Percentiles rank a stretch among this genome's conserved stretches.
These are phyloP conservation scores for Lordiphosa stackelbergi DNA, from an alignment of 1,140 invertebrate genomes.

Conservation along the genomic window DNA sequence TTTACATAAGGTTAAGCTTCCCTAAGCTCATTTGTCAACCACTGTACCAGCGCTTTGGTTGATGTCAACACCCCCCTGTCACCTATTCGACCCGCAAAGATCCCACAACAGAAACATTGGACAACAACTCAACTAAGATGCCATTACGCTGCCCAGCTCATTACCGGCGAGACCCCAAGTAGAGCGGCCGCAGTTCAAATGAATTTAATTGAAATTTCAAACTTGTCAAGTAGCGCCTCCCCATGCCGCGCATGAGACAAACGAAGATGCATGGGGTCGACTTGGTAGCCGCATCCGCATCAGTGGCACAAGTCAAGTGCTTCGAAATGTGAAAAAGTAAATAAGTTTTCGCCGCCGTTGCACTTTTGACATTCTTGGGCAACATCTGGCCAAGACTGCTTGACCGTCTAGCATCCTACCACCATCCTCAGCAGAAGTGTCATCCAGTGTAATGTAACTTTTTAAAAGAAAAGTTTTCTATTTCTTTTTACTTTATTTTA, in stretches of 20 bases:
- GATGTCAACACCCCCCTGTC: conserved; percentile 1
- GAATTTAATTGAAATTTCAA: conserved; percentile 76
- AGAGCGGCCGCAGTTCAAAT: conserved; percentile 63
- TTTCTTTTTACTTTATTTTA: conserved; percentile 24
- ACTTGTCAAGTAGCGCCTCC: conserved; percentile 59
- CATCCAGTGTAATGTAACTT: conserved; percentile 70
- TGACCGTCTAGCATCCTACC: conserved; percentile 9
- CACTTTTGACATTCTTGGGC: conserved; percentile 62
- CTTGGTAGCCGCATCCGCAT: conserved; percentile 33
- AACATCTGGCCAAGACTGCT: conserved; percentile 55
- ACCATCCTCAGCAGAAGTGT: conserved; percentile 49
- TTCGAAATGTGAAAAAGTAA: conserved; percentile 67
- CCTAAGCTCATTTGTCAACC: background rate
- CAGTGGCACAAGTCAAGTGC: conserved; percentile 50
- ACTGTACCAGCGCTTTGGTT: background rate
- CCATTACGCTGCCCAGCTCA: conserved; percentile 34
- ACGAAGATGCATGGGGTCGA: conserved; percentile 40
- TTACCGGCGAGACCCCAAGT: conserved; percentile 18
- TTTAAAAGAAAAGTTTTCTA: conserved; percentile 72
- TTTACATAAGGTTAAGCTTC: no score
- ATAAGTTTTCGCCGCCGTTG: conserved; percentile 65
- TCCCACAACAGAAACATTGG: conserved; percentile 3
- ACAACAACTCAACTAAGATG: conserved; percentile 29
- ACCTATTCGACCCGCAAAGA: conserved; percentile 1
- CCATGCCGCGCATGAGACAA: conserved; percentile 27